Base-by-base conservation (phyloP, 2,888 invertebrate genomes). In the Hypselothyrea guttata region DNA sequence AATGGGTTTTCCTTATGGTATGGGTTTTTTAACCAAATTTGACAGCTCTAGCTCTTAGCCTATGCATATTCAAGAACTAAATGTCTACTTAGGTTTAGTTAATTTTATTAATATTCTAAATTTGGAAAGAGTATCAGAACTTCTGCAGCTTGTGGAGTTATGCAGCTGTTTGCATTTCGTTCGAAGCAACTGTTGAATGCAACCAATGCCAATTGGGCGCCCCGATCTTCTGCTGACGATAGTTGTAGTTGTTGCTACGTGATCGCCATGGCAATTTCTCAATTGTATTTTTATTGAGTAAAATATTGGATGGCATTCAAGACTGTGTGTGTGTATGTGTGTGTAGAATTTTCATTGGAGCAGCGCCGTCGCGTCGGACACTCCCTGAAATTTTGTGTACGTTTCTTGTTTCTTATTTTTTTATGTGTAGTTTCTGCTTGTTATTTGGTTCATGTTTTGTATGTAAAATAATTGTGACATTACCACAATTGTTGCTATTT, bases 211-310 rank as follows among this genome's bases (percentile, higher is more conserved):
- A 72, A 71, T 71, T 71, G 75, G 67, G 62, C 63, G 71, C 62
- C 54, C 52, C 40, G 34, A 42, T 66, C 44, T 55, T 28, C 41
- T 52, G 47, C 55, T 51, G 53, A 51, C 22, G 22, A 22, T 37
- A 52, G 74, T 34, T 58, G 67, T 52, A 34, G 47, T 44, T 58
- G 38, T 38, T 57, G 64, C 71, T 71, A 85, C 84, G 84, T 85
- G 84, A 86, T 84, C 82, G 67, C 52, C 76, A 84, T 85, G 82
- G 79, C 82, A 86, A 86, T 76, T 76, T 76, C 71, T 61, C 81
- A 81, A 81, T 84, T 84, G 84, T 72, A 66, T 69, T 78, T 83
- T 83, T 85, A 83, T 81, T 79, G 84, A 81, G 69, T 52, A 71
- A 66, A 83, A 71, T 81, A 77, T 77, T 72, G 77, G 77, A 42